Evolutionary conservation across 2,888 invertebrate species (phyloP).

Genomic region (Tolmerus cingulatus): DNA sequence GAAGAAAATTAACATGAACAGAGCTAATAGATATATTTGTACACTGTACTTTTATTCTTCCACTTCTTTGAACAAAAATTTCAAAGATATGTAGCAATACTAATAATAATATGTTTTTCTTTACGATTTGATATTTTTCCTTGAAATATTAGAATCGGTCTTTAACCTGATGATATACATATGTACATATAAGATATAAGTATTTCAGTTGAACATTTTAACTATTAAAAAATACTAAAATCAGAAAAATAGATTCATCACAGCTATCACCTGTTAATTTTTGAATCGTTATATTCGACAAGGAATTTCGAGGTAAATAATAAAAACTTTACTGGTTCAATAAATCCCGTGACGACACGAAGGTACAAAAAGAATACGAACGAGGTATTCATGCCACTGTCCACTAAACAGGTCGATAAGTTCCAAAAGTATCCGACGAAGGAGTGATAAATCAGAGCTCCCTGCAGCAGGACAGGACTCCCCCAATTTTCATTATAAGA

Average conservation of each 20-base stretch:
- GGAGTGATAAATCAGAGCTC: constrained; percentile 28
- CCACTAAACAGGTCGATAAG: constrained; percentile 34
- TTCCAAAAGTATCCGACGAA: constrained; percentile 23
- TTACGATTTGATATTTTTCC: too few species aligned
- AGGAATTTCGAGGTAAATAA: constrained; percentile 1
- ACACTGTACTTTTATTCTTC: too few species aligned
- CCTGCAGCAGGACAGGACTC: not conserved
- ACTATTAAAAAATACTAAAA: not conserved
- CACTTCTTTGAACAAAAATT: too few species aligned
- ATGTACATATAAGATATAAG: too few species aligned
- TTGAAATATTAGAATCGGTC: too few species aligned
- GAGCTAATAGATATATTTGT: too few species aligned
- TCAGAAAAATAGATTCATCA: not conserved
- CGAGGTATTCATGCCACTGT: constrained; percentile 9
- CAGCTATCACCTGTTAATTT: not conserved
- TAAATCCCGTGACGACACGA: constrained; percentile 1
- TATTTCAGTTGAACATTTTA: not conserved
- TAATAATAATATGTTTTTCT: too few species aligned
- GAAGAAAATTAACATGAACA: too few species aligned
- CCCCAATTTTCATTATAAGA: constrained; percentile 28
- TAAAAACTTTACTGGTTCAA: constrained; percentile 23
- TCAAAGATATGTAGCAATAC: too few species aligned
- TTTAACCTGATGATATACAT: too few species aligned
- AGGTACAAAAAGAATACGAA: not conserved
- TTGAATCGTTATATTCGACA: not conserved